Conservation (phyloP, 2,888 invertebrate species). For the Melinopterus prodromus region DNA sequence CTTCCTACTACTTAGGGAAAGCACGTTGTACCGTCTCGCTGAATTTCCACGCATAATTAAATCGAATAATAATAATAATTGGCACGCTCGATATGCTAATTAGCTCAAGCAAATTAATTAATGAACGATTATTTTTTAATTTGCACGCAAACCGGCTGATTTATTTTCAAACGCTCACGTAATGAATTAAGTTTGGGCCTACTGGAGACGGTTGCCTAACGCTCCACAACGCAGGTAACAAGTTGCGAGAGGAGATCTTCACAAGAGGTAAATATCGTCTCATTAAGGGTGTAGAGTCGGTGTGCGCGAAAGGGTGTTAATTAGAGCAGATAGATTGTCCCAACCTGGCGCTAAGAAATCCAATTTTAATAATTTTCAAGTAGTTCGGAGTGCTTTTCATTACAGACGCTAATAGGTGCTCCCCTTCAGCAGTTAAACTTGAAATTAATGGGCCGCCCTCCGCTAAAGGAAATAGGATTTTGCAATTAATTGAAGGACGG, state of each 20-base stretch:
- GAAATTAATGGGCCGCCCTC: not conserved
- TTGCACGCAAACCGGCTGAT: not conserved
- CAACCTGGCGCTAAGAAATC: conserved; percentile 4
- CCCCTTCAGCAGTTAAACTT: conserved; percentile 4
- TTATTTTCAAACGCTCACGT: not conserved
- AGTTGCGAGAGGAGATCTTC: not conserved
- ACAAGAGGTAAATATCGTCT: not conserved
- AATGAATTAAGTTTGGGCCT: not conserved
- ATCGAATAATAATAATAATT: not conserved
- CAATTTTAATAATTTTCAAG: not conserved
- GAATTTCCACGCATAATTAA: not conserved
- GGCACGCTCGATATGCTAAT: not conserved
- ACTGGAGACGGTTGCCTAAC: not conserved
- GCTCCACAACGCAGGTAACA: not conserved
- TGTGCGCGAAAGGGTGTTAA: not conserved
- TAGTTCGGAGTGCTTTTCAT: not conserved
- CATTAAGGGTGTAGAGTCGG: not conserved
- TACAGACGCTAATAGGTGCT: not conserved
- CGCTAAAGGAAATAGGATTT: not conserved
- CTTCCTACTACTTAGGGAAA: not conserved
- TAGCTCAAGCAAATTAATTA: not conserved
- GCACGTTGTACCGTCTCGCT: not conserved
- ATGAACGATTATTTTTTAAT: not conserved
- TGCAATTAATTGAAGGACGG: not conserved
- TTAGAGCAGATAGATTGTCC: not conserved